Conservation (phyloP, 2,113 vertebrate genomes). For the Dascyllus trimaculatus region DNA sequence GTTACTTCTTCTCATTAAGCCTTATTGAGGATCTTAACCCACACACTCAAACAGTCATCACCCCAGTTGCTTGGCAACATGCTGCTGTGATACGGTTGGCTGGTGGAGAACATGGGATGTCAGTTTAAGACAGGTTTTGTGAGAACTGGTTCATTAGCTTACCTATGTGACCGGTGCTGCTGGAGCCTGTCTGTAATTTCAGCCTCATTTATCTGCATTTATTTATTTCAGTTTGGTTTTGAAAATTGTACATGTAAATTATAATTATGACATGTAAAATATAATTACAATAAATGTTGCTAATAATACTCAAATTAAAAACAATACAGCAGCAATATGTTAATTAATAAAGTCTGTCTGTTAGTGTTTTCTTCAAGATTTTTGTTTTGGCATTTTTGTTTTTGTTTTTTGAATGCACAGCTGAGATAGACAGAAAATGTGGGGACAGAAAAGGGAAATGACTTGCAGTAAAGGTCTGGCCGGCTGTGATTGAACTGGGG, state of each 20-base stretch:
- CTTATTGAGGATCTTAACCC: slow-evolving; percentile 28
- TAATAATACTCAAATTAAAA: too few species aligned
- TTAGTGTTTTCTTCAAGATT: too few species aligned
- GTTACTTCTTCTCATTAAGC: slow-evolving; percentile 59
- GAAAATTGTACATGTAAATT: not conserved
- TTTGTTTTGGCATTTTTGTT: too few species aligned
- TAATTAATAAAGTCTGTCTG: too few species aligned
- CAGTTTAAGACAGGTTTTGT: slow-evolving; percentile 37
- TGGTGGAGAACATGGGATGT: slow-evolving; percentile 42
- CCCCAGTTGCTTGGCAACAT: slow-evolving; percentile 79
- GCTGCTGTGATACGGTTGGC: slow-evolving; percentile 43
- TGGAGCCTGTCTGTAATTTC: not conserved
- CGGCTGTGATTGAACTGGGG: too few species aligned
- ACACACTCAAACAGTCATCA: slow-evolving; percentile 8
- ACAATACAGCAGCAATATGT: too few species aligned
- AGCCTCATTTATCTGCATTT: slow-evolving; percentile 1
- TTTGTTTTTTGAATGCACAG: too few species aligned
- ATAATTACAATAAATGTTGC: too few species aligned
- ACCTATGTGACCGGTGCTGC: not conserved
- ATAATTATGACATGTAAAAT: too few species aligned
- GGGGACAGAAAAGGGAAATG: too few species aligned
- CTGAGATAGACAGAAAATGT: too few species aligned
- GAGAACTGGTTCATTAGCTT: slow-evolving; percentile 38
- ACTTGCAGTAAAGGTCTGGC: too few species aligned
- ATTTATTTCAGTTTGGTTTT: not conserved